Evolutionary conservation across 2,797 vertebrate species (phyloP), one percentile per base, ranked within the genome.

Genomic region (Bovichtus diacanthus): DNA sequence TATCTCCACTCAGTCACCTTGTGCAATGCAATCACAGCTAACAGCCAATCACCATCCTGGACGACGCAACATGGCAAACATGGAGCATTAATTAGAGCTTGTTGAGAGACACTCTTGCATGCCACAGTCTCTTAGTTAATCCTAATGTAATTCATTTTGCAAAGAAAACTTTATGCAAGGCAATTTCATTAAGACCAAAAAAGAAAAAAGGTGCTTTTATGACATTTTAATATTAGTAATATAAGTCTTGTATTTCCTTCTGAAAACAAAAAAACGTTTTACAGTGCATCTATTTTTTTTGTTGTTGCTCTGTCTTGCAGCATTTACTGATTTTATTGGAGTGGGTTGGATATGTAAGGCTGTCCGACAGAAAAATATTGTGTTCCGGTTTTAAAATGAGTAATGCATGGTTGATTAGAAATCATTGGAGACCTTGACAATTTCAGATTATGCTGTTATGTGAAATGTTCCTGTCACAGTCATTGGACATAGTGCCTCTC

Each of bases 1-100:
- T 71, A 82, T 89, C 67, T 85, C 67, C 71, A 83, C 60, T 47
- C 58, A 83, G 43, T 85, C 80, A 79, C 80, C 80, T 74, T 67
- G 55, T 86, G 58, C 63, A 34, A 53, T 79, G 59, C 38, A 49
- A 60, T 70, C 49, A 50, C 21, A 69, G 73, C 60, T 55, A 74
- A 58, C 70, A 59, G 66, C 36, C 63, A 34, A 34, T 34, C 31
- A 31, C 31, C 34, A 31, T 34, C 31, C n/a, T 25, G 25, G 25
- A 60, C 3, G 18, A 60, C 54, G 59, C 38, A 67, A 36, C 19
- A 36, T 66, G 66, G 77, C 63, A 74, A 39, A 76, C 16, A 51
- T 65, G 58, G 12, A 54, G 54, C 47, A 72, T 50, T 78, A 70
- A 72, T 85, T 76, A 66, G 18, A 65, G 27, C 55, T 50, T 63